phyloP scores from a whole-genome alignment of 2,113 vertebrate species.

The Crypturellus undulatus region DNA sequence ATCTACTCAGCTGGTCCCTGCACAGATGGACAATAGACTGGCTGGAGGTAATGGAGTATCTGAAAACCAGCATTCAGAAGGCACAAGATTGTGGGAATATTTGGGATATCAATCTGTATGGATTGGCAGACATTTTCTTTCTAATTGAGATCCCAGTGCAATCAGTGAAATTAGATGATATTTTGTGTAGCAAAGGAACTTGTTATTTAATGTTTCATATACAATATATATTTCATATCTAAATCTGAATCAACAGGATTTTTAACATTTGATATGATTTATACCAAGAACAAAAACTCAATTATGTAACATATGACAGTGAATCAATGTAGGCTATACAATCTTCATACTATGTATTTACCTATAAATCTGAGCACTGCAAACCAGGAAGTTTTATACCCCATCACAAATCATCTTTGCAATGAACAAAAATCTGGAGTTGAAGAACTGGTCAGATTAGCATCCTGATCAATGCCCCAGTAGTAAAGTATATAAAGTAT shows the following conservation, averaged over 20 bases:
- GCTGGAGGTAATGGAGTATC: background rate
- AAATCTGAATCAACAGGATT: background rate
- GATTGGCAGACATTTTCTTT: background rate
- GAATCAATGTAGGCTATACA: background rate
- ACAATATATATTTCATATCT: background rate
- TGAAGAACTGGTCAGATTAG: background rate
- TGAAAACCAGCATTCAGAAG: background rate
- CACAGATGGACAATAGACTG: background rate
- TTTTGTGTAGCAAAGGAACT: background rate
- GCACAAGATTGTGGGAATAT: background rate
- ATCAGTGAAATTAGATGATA: background rate
- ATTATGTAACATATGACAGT: background rate
- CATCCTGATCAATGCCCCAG: background rate
- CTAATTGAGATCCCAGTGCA: background rate
- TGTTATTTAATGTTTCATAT: background rate
- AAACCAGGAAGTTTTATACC: background rate
- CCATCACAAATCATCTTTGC: background rate
- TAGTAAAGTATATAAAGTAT: background rate
- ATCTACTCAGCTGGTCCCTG: background rate
- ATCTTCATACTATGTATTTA: background rate
- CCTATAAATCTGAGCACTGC: background rate
- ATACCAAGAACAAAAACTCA: background rate
- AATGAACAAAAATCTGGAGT: background rate
- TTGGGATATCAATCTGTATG: background rate
- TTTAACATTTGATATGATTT: background rate